These are phyloP conservation scores for Cheilosia urbana DNA, from an alignment of 2,888 invertebrate species.

Conservation along the genomic window DNA sequence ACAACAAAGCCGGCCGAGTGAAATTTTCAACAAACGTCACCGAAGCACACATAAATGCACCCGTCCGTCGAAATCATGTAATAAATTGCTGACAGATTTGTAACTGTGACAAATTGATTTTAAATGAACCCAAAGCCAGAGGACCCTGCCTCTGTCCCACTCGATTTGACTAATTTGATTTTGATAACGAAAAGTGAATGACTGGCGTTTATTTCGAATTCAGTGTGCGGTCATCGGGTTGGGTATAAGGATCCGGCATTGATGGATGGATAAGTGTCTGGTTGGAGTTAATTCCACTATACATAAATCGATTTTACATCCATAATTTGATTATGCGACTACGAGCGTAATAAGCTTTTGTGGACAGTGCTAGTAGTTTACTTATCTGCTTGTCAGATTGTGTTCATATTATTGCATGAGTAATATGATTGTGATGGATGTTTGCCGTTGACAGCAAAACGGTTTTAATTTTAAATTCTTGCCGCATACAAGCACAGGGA, in stretches of 20 bases:
- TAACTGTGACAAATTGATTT: constrained; percentile 2
- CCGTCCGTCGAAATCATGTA: not conserved
- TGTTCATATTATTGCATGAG: not conserved
- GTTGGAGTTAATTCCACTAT: not conserved
- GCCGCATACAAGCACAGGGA: no score
- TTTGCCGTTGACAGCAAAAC: not conserved
- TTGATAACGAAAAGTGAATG: not conserved
- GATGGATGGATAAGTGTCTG: not conserved
- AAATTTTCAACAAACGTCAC: not conserved
- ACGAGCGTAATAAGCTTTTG: not conserved
- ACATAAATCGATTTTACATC: not conserved
- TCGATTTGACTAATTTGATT: constrained; percentile 26
- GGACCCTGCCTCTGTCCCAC: not conserved
- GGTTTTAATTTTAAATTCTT: no score
- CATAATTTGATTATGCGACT: not conserved
- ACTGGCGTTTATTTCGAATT: not conserved
- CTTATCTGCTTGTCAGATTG: not conserved
- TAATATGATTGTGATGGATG: not conserved
- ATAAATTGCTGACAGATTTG: constrained; percentile 1
- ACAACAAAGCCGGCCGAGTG: constrained; percentile 50
- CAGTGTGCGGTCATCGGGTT: not conserved
- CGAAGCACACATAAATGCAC: not conserved
- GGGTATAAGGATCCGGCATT: not conserved
- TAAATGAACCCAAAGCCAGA: not conserved
- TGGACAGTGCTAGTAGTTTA: not conserved